A percentile compares a stretch with the other conserved stretches of the same genome.
phyloP scores from a whole-genome alignment of 2,113 vertebrate species.

The Jacana jacana region DNA sequence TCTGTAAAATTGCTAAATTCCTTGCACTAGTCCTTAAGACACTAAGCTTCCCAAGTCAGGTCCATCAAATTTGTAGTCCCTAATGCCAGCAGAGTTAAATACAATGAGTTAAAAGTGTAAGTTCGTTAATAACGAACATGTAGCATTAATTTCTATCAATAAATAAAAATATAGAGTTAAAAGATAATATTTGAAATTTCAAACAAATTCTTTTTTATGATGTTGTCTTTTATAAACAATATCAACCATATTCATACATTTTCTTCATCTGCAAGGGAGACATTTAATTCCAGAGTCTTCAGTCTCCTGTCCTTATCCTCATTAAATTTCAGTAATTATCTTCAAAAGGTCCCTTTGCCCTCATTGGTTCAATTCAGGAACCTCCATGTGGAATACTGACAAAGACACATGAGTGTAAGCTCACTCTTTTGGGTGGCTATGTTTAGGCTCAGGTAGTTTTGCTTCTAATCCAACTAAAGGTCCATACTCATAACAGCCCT shows the following conservation, averaged over 20 bases:
- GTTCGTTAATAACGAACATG: background rate
- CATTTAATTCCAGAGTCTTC: background rate
- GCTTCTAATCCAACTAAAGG: background rate
- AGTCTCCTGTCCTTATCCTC: background rate
- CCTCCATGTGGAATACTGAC: accelerated
- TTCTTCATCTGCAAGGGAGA: background rate
- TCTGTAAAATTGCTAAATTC: background rate
- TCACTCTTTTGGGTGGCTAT: background rate
- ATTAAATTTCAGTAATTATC: background rate
- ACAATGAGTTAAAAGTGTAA: background rate
- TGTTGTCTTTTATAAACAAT: background rate
- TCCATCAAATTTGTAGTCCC: background rate
- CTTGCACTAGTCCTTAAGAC: background rate
- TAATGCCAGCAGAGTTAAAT: background rate
- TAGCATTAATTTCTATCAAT: background rate
- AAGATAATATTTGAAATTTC: background rate
- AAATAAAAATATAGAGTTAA: background rate
- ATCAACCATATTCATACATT: background rate
- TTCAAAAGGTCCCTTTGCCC: background rate
- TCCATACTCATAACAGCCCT: background rate
- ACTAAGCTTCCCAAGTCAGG: background rate
- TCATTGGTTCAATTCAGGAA: background rate
- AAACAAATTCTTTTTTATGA: background rate
- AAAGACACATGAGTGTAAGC: background rate
- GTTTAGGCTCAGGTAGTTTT: background rate